Base-by-base conservation (phyloP, 2,113 vertebrate species). In the Myotis brandtii region DNA sequence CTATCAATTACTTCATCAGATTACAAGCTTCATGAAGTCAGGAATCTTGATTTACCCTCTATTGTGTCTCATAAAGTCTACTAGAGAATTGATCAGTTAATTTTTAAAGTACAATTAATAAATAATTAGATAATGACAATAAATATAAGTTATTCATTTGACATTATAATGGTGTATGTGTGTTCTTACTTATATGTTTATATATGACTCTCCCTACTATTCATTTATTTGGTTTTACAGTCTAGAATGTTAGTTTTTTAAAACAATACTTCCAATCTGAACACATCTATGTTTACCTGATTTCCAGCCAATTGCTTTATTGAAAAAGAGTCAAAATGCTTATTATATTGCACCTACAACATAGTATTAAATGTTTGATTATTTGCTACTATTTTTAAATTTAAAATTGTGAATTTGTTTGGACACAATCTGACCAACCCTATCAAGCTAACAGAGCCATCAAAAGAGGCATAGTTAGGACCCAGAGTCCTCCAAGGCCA, bases 401-500 rank as follows among this genome's bases (percentile, higher is more conserved):
- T 82, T 64, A 75, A 23, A 80, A 16, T 2, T 84, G 8, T 81
- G 3, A n/a, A 89, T 50, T 89, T 12, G 54, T 85, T 5, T 64
- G 37, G 17, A 82, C 69, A 69, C 5, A 79, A 27, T 75, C 12
- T 72, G 59, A 80, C 18, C 37, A 88, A 81, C 52, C 43, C 4
- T 14, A 80, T 54, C 23, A n/a, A n/a, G 50, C 94, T 95, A 95
- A 93, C 70, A 87, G 75, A 95, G 21, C 56, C 59, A 83, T 91
- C 46, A 91, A 86, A 90, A 82, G 86, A 93, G 59, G 20, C 66
- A 69, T 27, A 67, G 73, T 91, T 80, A 84, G 59, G 56, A 54
- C 40, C 25, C 50, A 50, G 91, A 95, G 84, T 86, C 70, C 91
- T 97, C 92, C 46, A 96, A 91, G 79, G 93, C 75, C 56, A 27